Percentiles rank a stretch among this genome's conserved stretches.
These are phyloP conservation scores for Pseudotriccus pelzelni DNA, from an alignment of 2,797 vertebrate genomes.

Conservation along the genomic window DNA sequence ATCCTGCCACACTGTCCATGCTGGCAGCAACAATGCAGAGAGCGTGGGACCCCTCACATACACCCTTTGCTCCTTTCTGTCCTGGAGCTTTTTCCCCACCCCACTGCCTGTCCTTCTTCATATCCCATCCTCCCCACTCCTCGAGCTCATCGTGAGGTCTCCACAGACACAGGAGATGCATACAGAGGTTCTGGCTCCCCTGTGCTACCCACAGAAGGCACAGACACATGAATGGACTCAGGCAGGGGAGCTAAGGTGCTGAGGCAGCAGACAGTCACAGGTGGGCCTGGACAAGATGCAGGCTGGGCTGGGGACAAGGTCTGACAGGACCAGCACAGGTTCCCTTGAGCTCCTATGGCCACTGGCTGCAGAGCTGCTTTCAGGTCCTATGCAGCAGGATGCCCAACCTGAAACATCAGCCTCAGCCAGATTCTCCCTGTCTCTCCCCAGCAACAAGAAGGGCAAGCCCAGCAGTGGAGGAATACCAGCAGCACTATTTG, in stretches of 20 bases:
- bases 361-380: not conserved
- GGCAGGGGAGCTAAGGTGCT: not conserved
- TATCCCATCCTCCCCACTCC: not conserved
- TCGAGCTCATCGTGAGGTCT: not conserved
- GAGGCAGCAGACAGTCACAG: not conserved
- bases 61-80: not conserved
- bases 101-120: not conserved
- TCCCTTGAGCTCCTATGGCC: not conserved
- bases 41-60: not conserved
- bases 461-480: not conserved
- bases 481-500: not conserved
- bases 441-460: not conserved
- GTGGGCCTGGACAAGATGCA: not conserved
- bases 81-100: not conserved
- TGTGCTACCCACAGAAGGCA: not conserved
- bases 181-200: not conserved
- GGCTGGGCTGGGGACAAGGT: not conserved
- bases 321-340: not conserved
- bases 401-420: not conserved
- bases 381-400: not conserved
- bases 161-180: not conserved
- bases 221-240: not conserved
- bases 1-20: fast-evolving
- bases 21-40: not conserved
- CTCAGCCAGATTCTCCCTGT: too few relatives aligned